A percentile compares a stretch with the other conserved stretches of the same genome.
These are phyloP conservation scores for Chironomus striatipennis DNA, from an alignment of 1,140 invertebrate genomes.

Conservation along the genomic window DNA sequence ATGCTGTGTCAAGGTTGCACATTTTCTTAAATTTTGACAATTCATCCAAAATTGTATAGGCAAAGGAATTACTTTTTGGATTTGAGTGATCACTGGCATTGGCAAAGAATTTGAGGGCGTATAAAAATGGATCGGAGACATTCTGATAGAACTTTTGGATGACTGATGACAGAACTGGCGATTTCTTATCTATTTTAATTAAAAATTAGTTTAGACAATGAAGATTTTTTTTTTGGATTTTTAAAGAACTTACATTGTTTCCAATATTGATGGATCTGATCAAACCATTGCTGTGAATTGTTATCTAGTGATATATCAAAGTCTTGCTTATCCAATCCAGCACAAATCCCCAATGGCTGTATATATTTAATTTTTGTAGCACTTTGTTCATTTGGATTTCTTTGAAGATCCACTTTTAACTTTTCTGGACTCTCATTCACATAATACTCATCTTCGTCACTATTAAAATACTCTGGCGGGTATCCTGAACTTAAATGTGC, in stretches of 20 bases:
- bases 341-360: background rate
- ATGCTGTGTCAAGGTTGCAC: conserved; percentile 33
- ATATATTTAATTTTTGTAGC: background rate
- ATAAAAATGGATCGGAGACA: conserved; percentile 46
- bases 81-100: conserved; percentile 49
- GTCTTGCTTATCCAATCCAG: background rate
- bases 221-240: background rate
- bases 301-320: conserved; percentile 2
- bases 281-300: background rate
- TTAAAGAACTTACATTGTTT: background rate
- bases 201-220: conserved; percentile 25
- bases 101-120: conserved; percentile 45
- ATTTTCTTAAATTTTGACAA: conserved; percentile 41
- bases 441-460: background rate
- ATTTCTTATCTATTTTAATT: conserved; percentile 45
- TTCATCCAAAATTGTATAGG: conserved; percentile 49
- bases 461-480: background rate
- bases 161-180: conserved; percentile 42
- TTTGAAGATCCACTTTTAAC: background rate
- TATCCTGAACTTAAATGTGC: background rate
- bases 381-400: background rate
- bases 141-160: conserved; percentile 43
- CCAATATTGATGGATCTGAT: conserved; percentile 2
- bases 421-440: background rate
- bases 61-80: conserved; percentile 47